Conservation (phyloP, 2,113 vertebrate genomes). For the Scytalopus superciliaris region DNA sequence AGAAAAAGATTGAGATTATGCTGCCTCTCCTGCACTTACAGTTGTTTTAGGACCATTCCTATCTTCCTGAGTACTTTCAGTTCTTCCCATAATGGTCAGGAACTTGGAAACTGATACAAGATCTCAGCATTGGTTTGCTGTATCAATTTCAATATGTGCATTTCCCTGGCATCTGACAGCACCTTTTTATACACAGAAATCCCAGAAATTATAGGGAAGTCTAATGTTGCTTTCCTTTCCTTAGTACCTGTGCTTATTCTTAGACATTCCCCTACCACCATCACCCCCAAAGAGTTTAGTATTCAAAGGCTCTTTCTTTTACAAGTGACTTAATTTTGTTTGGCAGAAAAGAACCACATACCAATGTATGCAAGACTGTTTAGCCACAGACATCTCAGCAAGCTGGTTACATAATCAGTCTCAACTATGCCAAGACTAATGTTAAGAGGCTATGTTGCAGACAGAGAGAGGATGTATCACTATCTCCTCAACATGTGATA, state of each 20-base stretch:
- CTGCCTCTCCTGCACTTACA: background rate
- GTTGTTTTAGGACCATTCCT: background rate
- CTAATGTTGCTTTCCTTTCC: background rate
- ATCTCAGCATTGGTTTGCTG: background rate
- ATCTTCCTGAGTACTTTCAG: background rate
- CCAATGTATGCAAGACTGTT: background rate
- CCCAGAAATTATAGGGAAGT: background rate
- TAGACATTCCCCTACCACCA: background rate
- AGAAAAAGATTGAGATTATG: accelerated
- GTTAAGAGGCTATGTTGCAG: background rate
- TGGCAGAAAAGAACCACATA: background rate
- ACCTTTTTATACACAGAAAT: background rate
- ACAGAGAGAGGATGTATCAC: background rate
- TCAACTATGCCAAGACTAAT: background rate
- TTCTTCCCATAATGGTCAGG: background rate
- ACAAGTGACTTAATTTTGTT: background rate
- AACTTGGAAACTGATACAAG: background rate
- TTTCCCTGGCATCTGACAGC: background rate
- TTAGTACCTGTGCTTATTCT: background rate
- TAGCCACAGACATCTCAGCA: background rate
- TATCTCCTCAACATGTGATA: background rate
- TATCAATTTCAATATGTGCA: accelerated
- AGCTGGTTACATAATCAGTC: background rate
- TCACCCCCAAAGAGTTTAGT: background rate
- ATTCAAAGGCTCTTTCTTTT: background rate